Conservation (phyloP, 53 echinoderm and acorn worm species). For the Astropecten irregularis region DNA sequence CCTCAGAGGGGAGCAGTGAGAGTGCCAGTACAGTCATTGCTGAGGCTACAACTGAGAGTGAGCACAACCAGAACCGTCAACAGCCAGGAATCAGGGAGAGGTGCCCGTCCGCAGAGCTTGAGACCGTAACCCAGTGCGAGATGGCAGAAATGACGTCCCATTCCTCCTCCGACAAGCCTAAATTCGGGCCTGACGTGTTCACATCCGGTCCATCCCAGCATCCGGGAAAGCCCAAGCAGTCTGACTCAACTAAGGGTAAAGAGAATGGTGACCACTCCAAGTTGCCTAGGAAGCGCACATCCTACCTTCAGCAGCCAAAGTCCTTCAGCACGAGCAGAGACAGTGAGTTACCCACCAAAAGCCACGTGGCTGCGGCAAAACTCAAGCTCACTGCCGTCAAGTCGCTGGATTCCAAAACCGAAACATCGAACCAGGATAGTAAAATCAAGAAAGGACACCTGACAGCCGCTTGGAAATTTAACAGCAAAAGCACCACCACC, state of each 20-base stretch:
- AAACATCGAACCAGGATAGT: conserved; percentile 14
- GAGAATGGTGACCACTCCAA: conserved; percentile 45
- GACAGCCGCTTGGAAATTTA: conserved; percentile 65
- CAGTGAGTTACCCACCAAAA: conserved; percentile 17
- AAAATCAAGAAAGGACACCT: conserved; percentile 69
- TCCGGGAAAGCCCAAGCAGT: background rate
- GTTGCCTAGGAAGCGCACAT: conserved; percentile 56
- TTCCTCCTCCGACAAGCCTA: conserved; percentile 36
- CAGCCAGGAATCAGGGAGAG: conserved; percentile 24
- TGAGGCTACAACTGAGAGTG: background rate
- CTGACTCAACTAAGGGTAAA: conserved; percentile 14
- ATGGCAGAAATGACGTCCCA: conserved; percentile 60
- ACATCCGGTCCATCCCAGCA: background rate
- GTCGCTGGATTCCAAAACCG: conserved; percentile 9
- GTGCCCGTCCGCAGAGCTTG: conserved; percentile 54
- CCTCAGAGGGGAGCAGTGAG: conserved; percentile 76
- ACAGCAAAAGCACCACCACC: conserved; percentile 39
- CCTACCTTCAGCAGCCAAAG: conserved; percentile 63
- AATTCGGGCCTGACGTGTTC: conserved; percentile 23
- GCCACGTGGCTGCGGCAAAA: conserved; percentile 34
- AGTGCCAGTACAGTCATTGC: conserved; percentile 68
- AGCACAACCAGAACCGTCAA: background rate
- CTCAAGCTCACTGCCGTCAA: conserved; percentile 29
- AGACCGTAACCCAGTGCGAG: conserved; percentile 57
- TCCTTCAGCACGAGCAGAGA: conserved; percentile 47